Conservation (phyloP, 2,113 vertebrate species). For the Cheirogaleus medius region DNA sequence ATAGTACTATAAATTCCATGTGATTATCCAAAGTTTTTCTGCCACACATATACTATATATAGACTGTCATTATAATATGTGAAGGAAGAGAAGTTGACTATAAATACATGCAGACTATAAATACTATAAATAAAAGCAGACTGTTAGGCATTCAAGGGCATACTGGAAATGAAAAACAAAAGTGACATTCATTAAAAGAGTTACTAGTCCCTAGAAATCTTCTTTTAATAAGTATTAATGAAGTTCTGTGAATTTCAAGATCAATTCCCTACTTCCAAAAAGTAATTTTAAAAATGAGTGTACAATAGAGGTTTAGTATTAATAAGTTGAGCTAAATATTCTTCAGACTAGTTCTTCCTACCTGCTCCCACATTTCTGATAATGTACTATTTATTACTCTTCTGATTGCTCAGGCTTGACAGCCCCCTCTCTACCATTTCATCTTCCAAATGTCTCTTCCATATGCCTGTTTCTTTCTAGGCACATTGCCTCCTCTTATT, state of each 20-base stretch:
- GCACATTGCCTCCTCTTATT: neutral
- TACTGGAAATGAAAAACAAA: neutral
- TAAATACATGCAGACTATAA: neutral
- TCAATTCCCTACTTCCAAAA: neutral
- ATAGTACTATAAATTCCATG: neutral
- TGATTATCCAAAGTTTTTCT: neutral
- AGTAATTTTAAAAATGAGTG: neutral
- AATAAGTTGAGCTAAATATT: neutral
- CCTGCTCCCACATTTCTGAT: neutral
- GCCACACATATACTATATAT: neutral
- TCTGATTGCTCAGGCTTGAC: neutral
- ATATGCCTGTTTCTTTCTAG: neutral
- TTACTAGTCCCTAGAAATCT: neutral
- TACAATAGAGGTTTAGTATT: neutral
- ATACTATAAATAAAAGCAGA: no score
- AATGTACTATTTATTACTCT: neutral
- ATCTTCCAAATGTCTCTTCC: neutral
- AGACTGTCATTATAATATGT: neutral
- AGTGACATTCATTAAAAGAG: neutral
- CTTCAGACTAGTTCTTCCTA: neutral
- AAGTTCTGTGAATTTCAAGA: slow-evolving; percentile 9
- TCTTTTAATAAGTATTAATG: slow-evolving; percentile 7
- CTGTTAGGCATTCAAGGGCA: neutral
- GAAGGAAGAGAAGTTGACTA: neutral
- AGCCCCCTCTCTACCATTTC: neutral